These are phyloP conservation scores for Isotomurus palustris DNA, from an alignment of 2,888 invertebrate species.

Conservation along the genomic window DNA sequence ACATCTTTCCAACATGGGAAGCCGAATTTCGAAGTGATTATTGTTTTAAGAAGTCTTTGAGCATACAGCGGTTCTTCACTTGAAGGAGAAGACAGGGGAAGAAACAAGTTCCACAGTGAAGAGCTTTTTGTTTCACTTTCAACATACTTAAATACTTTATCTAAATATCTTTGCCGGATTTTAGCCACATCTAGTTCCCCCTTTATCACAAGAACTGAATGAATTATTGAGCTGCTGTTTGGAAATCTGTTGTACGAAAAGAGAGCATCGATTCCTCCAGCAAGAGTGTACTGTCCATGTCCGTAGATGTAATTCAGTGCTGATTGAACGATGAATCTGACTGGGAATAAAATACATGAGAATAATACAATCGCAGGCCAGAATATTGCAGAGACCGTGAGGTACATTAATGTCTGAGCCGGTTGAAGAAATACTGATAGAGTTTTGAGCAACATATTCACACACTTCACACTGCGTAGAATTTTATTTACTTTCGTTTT, in stretches of 20 bases:
- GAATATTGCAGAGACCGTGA: conserved; percentile 21
- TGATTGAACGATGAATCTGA: conserved; percentile 16
- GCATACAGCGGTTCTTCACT: conserved; percentile 3
- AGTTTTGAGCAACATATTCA: too few relatives aligned
- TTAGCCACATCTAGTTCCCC: conserved; percentile 21
- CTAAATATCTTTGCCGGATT: conserved; percentile 12
- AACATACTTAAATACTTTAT: conserved; percentile 14
- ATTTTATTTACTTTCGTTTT: too few relatives aligned
- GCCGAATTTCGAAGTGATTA: conserved; percentile 32
- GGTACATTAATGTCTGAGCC: too few relatives aligned
- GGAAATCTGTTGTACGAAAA: conserved; percentile 21
- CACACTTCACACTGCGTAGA: too few relatives aligned
- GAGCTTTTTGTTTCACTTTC: conserved; percentile 12
- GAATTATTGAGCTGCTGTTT: conserved; percentile 28
- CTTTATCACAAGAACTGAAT: conserved; percentile 21
- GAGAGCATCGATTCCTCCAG: conserved; percentile 20
- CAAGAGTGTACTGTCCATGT: conserved; percentile 13
- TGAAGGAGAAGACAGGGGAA: too few relatives aligned
- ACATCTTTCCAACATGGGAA: conserved; percentile 44
- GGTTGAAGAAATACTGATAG: too few relatives aligned
- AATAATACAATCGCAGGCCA: conserved; percentile 24
- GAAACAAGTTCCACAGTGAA: conserved; percentile 14
- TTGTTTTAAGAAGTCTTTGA: conserved; percentile 34
- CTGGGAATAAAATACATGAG: conserved; percentile 10
- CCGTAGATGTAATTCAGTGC: conserved; percentile 18